Percentiles rank a stretch among this genome's conserved stretches.
Conservation (phyloP, 2,113 vertebrate species). For the Chloropsis hardwickii region DNA sequence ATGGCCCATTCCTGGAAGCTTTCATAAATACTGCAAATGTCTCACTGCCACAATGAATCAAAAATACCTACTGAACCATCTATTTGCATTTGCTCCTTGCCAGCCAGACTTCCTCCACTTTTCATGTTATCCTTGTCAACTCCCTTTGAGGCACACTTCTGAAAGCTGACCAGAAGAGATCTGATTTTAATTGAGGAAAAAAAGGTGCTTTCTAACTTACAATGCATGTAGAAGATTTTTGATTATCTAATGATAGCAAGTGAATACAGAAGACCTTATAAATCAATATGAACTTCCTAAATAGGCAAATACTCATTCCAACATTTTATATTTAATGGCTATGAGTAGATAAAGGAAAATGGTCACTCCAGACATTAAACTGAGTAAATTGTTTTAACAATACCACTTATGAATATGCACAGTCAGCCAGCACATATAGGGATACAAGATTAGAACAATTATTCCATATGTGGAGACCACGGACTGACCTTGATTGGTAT, state of each 20-base stretch:
- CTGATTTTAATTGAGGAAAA: slow-evolving; percentile 48
- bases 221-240: neutral
- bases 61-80: slow-evolving; percentile 82
- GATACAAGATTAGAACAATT: neutral
- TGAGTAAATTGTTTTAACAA: neutral
- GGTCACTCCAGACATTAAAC: neutral
- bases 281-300: neutral
- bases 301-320: neutral
- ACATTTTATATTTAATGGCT: neutral
- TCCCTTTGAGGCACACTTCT: slow-evolving; percentile 84
- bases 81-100: slow-evolving; percentile 89
- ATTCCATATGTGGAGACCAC: neutral
- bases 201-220: neutral
- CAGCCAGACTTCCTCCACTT: slow-evolving; percentile 84
- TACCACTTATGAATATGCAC: neutral
- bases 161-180: slow-evolving; percentile 85
- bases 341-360: neutral
- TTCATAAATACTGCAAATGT: neutral
- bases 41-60: neutral
- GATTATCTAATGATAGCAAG: neutral
- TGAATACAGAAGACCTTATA: neutral
- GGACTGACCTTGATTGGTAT: neutral
- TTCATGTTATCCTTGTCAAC: slow-evolving; percentile 85
- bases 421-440: neutral
- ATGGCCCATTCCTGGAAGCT: neutral